A percentile compares a stretch with the other conserved stretches of the same genome.
Conservation (phyloP, 2,888 invertebrate genomes). For the Minunthozetes semirufus region DNA sequence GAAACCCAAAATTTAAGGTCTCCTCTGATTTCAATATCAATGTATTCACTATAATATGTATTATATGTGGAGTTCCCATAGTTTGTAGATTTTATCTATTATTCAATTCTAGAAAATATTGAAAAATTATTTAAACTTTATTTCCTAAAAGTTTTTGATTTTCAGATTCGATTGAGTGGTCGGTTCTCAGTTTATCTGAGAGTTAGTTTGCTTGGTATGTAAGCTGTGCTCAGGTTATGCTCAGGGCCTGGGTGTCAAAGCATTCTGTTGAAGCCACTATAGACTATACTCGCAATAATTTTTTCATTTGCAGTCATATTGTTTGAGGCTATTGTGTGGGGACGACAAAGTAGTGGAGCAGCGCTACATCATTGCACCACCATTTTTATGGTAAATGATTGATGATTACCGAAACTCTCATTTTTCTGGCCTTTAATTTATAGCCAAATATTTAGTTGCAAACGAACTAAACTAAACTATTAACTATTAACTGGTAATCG, state of each 20-base stretch:
- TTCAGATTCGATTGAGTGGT: not conserved
- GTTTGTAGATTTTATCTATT: not conserved
- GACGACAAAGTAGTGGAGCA: not conserved
- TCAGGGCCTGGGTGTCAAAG: too few relatives aligned
- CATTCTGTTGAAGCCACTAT: not conserved
- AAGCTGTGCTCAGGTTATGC: too few relatives aligned
- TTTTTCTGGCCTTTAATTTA: slow-evolving; percentile 25
- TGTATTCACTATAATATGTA: not conserved
- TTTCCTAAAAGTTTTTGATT: too few relatives aligned
- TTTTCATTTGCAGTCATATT: slow-evolving; percentile 7
- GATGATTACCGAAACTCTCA: slow-evolving; percentile 16
- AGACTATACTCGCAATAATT: not conserved
- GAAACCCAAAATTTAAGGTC: not conserved
- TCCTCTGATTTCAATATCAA: not conserved
- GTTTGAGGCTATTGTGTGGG: slow-evolving; percentile 11
- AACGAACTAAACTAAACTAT: too few relatives aligned
- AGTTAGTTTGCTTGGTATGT: too few relatives aligned
- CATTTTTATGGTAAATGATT: slow-evolving; percentile 21
- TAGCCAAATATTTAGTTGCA: slow-evolving; percentile 8
- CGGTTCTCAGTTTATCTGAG: too few relatives aligned
- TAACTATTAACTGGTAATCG: slow-evolving; percentile 9
- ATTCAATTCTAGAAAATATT: not conserved
- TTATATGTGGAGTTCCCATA: not conserved
- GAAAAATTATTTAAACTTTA: not conserved
- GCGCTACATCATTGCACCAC: not conserved